Evolutionary conservation across 2,113 vertebrate species (phyloP).

Genomic region (Tenrec ecaudatus): DNA sequence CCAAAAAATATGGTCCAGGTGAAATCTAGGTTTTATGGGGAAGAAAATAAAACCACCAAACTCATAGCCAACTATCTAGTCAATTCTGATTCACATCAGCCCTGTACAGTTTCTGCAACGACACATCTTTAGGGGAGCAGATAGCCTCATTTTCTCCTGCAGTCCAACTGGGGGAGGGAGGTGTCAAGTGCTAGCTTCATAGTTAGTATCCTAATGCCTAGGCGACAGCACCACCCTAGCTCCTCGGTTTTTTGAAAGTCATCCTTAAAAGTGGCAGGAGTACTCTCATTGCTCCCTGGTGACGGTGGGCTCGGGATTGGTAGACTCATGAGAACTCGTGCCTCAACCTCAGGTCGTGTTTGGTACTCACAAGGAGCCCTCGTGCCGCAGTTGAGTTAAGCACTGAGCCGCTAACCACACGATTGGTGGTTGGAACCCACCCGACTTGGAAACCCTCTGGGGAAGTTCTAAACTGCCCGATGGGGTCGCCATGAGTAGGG

Average conservation of each 20-base stretch:
- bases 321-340: neutral
- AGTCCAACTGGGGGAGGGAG: too few relatives aligned
- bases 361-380: neutral
- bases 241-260: too few relatives aligned
- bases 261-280: slow-evolving; percentile 33
- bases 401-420: neutral
- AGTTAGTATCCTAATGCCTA: too few relatives aligned
- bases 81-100: too few relatives aligned
- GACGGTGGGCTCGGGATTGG: neutral
- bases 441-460: neutral
- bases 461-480: neutral
- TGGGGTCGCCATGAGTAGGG: neutral
- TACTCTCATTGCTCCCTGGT: neutral
- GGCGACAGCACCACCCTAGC: too few relatives aligned
- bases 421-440: neutral
- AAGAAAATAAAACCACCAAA: too few relatives aligned
- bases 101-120: too few relatives aligned
- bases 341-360: neutral
- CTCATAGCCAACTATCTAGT: too few relatives aligned
- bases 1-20: slow-evolving; percentile 27
- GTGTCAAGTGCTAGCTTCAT: too few relatives aligned
- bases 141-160: too few relatives aligned
- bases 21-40: slow-evolving; percentile 21
- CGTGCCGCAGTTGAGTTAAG: neutral
- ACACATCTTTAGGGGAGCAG: too few relatives aligned